Evolutionary conservation across 2,797 vertebrate genomes (phyloP).

Genomic region (Tachyglossus aculeatus): DNA sequence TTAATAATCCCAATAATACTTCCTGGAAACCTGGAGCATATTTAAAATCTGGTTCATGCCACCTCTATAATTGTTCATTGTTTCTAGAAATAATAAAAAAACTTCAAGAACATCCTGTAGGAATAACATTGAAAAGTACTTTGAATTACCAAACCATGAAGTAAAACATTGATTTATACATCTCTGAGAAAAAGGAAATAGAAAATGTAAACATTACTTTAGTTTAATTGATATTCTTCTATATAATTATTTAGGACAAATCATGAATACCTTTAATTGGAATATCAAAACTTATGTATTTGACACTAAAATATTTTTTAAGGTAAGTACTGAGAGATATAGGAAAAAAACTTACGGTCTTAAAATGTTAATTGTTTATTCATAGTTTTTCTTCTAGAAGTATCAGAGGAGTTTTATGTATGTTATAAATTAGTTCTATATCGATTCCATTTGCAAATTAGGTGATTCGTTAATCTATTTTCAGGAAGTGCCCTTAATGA

Average conservation of each 20-base stretch:
- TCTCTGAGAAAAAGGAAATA: conserved; percentile 35
- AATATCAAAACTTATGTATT: conserved; percentile 40
- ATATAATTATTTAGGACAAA: conserved; percentile 23
- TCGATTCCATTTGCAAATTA: conserved; percentile 75
- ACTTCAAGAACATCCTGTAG: too few relatives aligned
- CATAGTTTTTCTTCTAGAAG: conserved; percentile 66
- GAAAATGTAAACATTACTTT: conserved; percentile 29
- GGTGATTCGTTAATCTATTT: conserved; percentile 74
- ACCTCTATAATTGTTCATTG: too few relatives aligned
- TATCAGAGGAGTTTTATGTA: conserved; percentile 73
- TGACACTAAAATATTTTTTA: conserved; percentile 44
- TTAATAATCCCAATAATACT: too few relatives aligned
- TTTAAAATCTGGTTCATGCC: too few relatives aligned
- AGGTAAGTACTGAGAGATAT: conserved; percentile 55
- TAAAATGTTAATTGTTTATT: conserved; percentile 69
- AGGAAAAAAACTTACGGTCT: conserved; percentile 58
- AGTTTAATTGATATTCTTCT: conserved; percentile 38
- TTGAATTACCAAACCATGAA: too few relatives aligned
- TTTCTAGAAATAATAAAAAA: too few relatives aligned
- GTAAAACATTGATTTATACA: conserved; percentile 26
- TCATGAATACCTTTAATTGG: conserved; percentile 21
- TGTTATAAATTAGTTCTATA: conserved; percentile 75
- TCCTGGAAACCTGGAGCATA: too few relatives aligned
- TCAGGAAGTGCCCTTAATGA: conserved; percentile 69
- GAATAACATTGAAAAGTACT: too few relatives aligned